Base-by-base conservation (phyloP, 2,797 vertebrate genomes). In the Pelochelys cantorii region DNA sequence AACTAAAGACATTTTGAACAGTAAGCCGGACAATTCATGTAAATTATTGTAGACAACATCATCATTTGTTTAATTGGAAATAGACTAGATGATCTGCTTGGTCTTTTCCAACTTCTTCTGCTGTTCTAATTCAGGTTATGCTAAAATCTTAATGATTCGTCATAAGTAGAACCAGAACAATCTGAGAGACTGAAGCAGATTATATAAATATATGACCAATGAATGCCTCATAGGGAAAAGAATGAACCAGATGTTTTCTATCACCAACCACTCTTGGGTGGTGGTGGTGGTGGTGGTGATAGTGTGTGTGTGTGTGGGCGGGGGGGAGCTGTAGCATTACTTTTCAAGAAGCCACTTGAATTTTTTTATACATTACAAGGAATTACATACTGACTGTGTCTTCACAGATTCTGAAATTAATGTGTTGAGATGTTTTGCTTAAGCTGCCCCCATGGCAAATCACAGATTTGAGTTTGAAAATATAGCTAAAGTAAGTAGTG, bases 241-340 rank as follows among this genome's bases (percentile, higher is more conserved):
- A 93, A 34, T 3, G 55, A 94, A 85, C 65, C 94, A 96, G 94
- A 55, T 96, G 96, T 90, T 92, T 96, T 94, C 81, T 81, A 94
- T 96, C 95, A 93, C 1, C 90, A 77, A 89, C 83, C 86, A 90
- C 83, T 89, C 88, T 27, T 65, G 0, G 3, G 59, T 81, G 81
- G 87, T 65, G 62, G 13, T 65, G 62, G 17, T 31, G 93, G 79
- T 65, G 62, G 13, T 65, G 62, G 17, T 31, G 93, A 77, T 48
- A 48, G 7, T 48, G 42, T 48, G 42, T 48, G 42, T 48, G 42
- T 48, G 42, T 42, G 42, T 42, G 42, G 42, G 4, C 4, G 42
- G 42, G 42, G 5, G 42, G 42, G 42, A 6, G 42, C 42, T 42
- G 42, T 42, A 83, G 89, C 17, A 83, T 18, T 59, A 90, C 90